These are phyloP conservation scores for Petrolisthes cinctipes DNA, from an alignment of 2,888 invertebrate genomes.

Conservation along the genomic window DNA sequence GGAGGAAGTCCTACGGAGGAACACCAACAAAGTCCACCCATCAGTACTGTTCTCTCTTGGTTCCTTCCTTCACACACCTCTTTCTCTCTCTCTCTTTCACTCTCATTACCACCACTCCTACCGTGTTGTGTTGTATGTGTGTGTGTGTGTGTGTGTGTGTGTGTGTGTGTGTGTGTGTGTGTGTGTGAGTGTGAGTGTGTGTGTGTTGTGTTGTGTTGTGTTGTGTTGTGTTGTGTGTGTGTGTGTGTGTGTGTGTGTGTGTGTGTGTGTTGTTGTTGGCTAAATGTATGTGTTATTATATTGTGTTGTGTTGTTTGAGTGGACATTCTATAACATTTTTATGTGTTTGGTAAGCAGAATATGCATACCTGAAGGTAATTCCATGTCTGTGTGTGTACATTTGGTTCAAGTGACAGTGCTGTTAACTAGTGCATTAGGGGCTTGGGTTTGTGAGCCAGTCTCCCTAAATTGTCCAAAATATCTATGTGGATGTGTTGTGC, in stretches of 20 bases:
- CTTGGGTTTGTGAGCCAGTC: no score
- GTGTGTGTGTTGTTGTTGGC: neutral
- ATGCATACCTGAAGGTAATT: no score
- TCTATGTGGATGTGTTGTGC: no score
- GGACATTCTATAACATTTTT: no score
- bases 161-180: neutral
- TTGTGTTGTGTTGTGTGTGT: neutral
- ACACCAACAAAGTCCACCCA: neutral
- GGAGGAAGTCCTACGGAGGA: conserved; percentile 59
- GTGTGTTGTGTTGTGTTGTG: neutral
- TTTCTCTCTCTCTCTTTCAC: neutral
- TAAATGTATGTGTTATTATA: neutral
- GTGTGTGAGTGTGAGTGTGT: neutral
- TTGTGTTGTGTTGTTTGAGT: neutral
- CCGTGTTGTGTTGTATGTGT: neutral
- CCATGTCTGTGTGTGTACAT: no score
- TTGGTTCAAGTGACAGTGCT: no score
- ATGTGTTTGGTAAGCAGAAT: no score
- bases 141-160: neutral
- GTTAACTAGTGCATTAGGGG: no score
- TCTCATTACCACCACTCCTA: no score
- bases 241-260: conserved; percentile 1
- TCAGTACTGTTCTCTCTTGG: neutral
- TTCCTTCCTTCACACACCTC: neutral
- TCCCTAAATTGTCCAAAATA: no score